Base-by-base conservation (phyloP, 1,140 invertebrate species). In the Drosophila bocki region DNA sequence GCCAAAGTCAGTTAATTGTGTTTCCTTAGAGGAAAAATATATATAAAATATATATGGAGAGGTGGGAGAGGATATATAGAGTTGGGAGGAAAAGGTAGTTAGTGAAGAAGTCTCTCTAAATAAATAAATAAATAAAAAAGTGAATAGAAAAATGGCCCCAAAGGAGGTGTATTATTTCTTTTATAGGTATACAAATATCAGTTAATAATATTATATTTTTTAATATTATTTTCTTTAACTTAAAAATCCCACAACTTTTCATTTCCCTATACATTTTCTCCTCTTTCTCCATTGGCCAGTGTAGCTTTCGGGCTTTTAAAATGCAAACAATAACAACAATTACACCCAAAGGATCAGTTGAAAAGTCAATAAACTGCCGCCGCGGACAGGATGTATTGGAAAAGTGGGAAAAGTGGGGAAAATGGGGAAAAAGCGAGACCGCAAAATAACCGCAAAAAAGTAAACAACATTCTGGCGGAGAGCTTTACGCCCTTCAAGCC, bases 331-430 rank as follows among this genome's bases (percentile, higher is more conserved):
- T 82, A 82, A 84, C 85, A 80, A 75, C 71, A 90, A 90, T 90
- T 85, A 85, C 85, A 90, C 85, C 85, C 85, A 85, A 85, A 90
- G 85, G 85, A 90, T 90, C 85, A 90, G 85, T 90, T 90, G 79
- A 82, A 84, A 90, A 90, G 85, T 90, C 85, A 90, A 90, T 90
- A 84, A 81, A 79, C 71, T 70, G 60, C 29, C 41, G 45, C 29
- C 62, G 50, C 35, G 32, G 64, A 59, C 47, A 57, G 60, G 50
- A 48, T 12, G 37, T 69, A 65, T 69, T 39, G 70, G 51, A 39
- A 59, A 47, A 57, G 19, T 19, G 33, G 50, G 19, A 41, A 57
- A 64, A 58, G 22, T 22, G 51, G 57, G 57, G 50, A 51, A 62
- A 62, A 80, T 80, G 35, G 72, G 72, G 74, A 71, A 85, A 74